phyloP scores from a whole-genome alignment of 1,140 invertebrate species.

The Nephila pilipes region DNA sequence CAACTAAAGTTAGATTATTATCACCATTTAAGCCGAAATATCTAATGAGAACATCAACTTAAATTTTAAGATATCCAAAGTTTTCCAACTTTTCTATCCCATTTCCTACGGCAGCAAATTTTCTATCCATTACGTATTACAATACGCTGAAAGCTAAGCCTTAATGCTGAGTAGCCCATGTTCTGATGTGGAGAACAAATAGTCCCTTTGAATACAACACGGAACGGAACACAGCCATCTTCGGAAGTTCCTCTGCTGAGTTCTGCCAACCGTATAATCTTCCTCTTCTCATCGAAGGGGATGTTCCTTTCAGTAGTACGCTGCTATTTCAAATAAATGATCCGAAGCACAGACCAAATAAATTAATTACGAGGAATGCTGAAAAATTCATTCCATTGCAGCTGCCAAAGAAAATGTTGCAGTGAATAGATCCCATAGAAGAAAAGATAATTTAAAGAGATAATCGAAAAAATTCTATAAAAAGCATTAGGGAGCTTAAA shows the following conservation, averaged over 20 bases:
- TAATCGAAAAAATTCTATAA: no score
- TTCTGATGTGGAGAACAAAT: constrained; percentile 3
- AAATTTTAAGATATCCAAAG: no score
- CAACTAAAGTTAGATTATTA: no score
- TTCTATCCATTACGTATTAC: not conserved
- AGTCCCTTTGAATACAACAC: not conserved
- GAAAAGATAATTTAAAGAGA: not conserved
- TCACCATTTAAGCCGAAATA: no score
- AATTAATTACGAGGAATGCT: constrained; percentile 11
- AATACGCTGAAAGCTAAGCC: not conserved
- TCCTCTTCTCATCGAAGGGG: not conserved
- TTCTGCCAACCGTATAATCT: constrained; percentile 3
- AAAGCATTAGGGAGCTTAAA: no score
- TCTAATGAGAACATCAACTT: no score
- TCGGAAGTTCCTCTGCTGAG: constrained; percentile 16
- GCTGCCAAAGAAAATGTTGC: not conserved
- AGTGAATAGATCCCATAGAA: not conserved
- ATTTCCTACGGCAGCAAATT: not conserved
- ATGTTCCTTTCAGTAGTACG: not conserved
- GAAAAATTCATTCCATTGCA: not conserved
- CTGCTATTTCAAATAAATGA: not conserved
- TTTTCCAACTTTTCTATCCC: not conserved
- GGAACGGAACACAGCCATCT: not conserved
- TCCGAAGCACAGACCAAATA: not conserved
- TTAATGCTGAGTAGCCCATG: constrained; percentile 17